Base-by-base conservation (phyloP, 2,113 vertebrate species). In the Chinchilla lanigera region DNA sequence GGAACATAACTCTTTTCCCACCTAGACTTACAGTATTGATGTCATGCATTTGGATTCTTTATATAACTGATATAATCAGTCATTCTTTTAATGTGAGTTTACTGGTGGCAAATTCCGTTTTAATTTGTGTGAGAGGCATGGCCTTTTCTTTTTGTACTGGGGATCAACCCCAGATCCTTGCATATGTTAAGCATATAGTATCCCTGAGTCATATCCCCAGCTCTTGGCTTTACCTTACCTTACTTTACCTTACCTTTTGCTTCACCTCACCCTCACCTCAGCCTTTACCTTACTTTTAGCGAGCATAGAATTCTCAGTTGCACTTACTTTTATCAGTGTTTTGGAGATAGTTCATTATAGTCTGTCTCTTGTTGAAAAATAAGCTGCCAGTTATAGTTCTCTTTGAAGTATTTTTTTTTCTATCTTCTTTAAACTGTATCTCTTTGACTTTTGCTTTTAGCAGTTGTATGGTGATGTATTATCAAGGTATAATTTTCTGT, bases 351-450 rank as follows among this genome's bases (percentile, higher is more conserved):
- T 96, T 92, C 26, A 5, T 54, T 85, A 61, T 61, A 22, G 50
- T 95, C 41, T 82, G 50, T 86, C 11, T 90, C 69, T 24, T n/a
- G 12, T 81, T 83, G 86, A 75, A 94, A 86, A 85, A 71, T 85
- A 71, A 82, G 85, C 71, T 81, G 67, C 71, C 91, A 93, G 17
- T 73, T 73, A 35, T 63, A 78, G 86, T 73, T 50, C 73, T 26
- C 20, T 89, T 92, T 89, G 47, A 81, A 71, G 14, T 69, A 84
- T 58, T 41, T 17, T 50, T 85, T 50, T 3, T 67, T 78, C 11
- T 65, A 10, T 89, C 50, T 81, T 50, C 22, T 93, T 86, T 86
- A 86, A 89, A 96, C 91, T 80, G 33, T 63, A 19, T 85, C 33
- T 71, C 60, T 90, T 41, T 85, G 28, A 17, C 24, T 93, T 88